These are phyloP conservation scores for Manduca sexta DNA, from an alignment of 1,140 invertebrate genomes.

Conservation along the genomic window DNA sequence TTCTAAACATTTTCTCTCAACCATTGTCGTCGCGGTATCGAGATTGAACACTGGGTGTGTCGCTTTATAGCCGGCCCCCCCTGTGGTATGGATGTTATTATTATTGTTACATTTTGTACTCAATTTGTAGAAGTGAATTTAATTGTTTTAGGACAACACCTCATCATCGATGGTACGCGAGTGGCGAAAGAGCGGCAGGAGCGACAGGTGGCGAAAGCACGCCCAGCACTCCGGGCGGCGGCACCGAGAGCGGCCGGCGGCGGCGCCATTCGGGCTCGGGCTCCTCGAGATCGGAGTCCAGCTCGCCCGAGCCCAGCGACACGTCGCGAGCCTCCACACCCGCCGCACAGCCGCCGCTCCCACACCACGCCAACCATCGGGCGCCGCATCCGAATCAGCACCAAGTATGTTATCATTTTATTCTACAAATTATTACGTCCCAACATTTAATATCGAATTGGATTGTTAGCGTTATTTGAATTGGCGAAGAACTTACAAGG, in stretches of 20 bases:
- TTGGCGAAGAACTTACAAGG: too few species aligned
- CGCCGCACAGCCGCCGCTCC: constrained; percentile 36
- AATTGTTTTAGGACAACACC: constrained; percentile 28
- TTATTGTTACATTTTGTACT: too few species aligned
- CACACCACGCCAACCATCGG: constrained; percentile 39
- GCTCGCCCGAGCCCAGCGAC: constrained; percentile 57
- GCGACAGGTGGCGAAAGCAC: constrained; percentile 51
- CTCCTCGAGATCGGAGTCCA: constrained; percentile 56
- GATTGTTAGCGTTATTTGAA: too few species aligned
- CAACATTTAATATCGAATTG: too few species aligned
- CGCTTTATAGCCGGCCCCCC: too few species aligned
- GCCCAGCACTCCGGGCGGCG: constrained; percentile 57
- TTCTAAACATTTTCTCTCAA: too few species aligned
- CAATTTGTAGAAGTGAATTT: too few species aligned
- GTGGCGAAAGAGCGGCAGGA: constrained; percentile 28
- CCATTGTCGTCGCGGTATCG: too few species aligned
- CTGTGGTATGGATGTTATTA: too few species aligned
- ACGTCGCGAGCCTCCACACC: constrained; percentile 60
- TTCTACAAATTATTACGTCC: not conserved
- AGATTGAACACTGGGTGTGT: too few species aligned
- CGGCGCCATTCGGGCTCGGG: constrained; percentile 50
- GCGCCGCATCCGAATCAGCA: constrained; percentile 40
- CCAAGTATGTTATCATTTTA: constrained; percentile 28
- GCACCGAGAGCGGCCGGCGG: constrained; percentile 39
- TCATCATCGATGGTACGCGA: constrained; percentile 57